phyloP scores from a whole-genome alignment of 2,113 vertebrate genomes.

The Corythornis cristatus region DNA sequence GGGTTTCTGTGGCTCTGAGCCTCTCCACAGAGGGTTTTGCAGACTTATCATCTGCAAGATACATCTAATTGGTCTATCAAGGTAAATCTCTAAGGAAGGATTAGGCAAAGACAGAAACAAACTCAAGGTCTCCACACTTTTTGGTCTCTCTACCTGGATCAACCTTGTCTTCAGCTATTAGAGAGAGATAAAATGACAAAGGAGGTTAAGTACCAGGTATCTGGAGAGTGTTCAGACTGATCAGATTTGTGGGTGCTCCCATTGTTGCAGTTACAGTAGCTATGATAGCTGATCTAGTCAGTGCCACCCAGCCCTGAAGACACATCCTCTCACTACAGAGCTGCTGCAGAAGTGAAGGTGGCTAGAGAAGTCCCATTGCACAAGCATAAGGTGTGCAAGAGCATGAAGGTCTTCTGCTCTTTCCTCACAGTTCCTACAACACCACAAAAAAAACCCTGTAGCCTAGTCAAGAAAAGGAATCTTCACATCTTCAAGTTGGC shows the following conservation, averaged over 20 bases:
- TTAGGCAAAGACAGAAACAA: not conserved
- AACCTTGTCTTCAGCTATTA: not conserved
- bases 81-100: not conserved
- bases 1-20: not conserved
- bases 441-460: not conserved
- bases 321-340: not conserved
- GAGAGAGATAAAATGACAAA: not conserved
- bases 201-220: not conserved
- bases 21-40: not conserved
- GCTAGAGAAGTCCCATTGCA: not conserved
- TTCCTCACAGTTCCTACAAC: not conserved
- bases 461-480: not conserved
- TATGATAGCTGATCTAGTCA: not conserved
- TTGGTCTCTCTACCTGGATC: not conserved
- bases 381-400: not conserved
- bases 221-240: not conserved
- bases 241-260: not conserved
- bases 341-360: not conserved
- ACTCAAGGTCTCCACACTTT: not conserved
- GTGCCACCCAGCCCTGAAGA: not conserved
- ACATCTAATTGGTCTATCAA: constrained; percentile 18
- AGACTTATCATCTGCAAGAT: not conserved
- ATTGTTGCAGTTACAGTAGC: not conserved
- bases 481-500: not conserved
- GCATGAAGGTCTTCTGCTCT: not conserved